phyloP scores from a whole-genome alignment of 2,797 vertebrate genomes.

The Acropternis orthonyx region DNA sequence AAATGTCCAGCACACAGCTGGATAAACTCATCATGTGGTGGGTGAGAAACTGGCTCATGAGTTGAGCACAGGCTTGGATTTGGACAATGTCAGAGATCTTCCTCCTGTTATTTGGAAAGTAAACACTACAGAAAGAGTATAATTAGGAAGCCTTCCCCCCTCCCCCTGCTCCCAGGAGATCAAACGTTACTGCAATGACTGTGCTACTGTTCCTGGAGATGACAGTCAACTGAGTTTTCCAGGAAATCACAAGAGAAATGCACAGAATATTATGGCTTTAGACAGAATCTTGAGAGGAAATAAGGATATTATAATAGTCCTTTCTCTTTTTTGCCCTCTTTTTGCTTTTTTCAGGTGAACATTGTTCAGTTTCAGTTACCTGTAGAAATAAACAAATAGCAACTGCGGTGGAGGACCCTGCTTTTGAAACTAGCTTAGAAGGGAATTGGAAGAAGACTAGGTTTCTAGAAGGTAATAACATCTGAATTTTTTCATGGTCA shows the following conservation, averaged over 20 bases:
- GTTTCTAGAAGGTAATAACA: not conserved
- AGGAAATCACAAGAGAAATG: not conserved
- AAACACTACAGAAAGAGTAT: not conserved
- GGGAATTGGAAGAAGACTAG: not conserved
- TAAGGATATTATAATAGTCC: not conserved
- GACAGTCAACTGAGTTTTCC: not conserved
- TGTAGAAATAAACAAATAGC: not conserved
- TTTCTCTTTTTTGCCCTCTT: fast-evolving
- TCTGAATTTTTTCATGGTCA: not conserved
- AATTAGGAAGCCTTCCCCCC: not conserved
- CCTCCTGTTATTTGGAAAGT: not conserved
- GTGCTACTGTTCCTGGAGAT: not conserved
- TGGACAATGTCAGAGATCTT: not conserved
- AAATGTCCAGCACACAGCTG: no score
- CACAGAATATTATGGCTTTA: not conserved
- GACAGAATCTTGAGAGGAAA: not conserved
- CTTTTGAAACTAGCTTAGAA: not conserved
- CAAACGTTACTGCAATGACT: not conserved
- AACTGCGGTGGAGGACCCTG: not conserved
- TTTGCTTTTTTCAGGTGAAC: not conserved
- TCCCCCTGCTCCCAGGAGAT: not conserved
- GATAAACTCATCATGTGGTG: no score
- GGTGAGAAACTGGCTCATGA: no score
- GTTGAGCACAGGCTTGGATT: not conserved
- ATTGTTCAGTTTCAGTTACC: not conserved